Base-by-base conservation (phyloP, 1,140 invertebrate species). In the Berghia stephanieae region DNA sequence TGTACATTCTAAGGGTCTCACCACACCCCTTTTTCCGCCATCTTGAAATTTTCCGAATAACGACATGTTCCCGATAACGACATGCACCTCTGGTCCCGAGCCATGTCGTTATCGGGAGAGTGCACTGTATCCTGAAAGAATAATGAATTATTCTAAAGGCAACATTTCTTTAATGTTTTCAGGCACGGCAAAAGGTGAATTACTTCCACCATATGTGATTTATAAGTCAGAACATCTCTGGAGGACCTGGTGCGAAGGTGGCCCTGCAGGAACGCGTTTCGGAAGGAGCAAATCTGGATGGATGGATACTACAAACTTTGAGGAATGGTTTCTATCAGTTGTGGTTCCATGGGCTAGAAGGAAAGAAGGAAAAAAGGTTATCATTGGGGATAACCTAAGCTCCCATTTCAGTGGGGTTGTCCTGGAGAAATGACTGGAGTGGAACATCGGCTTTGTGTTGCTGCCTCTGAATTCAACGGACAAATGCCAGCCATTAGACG, bases 351-450 rank as follows among this genome's bases (percentile, higher is more conserved):
- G 79, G 74, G 44, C 81, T 5, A 83, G 82, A 80, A 81, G 75
- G 52, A 55, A 78, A 68, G 42, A 67, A 21, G 88, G 88, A 49
- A 77, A 38, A n/a, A 88, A 88, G 79, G 82, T 86, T 24, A 10
- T 90, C 2, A 87, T 90, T 68, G 87, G 88, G 18, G 89, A 91
- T 75, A 90, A 90, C 42, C 78, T 90, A 49, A 79, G 77, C 18
- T 86, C 83, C 16, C 90, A 90, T 82, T 80, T 90, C 31, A 84
- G 81, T 38, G 8, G 81, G 10, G 31, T 49, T 24, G 43, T 77
- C 31, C 10, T 77, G 27, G 43, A 52, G 34, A 10, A 57, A 21
- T 83, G 75, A 43, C 27, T 75, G 36, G 73, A 78, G 43, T 49
- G 72, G 38, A 71, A 82, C 40, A 82, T 82, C 71, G 60, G 18